These are phyloP conservation scores for Xenus cinereus DNA, from an alignment of 2,113 vertebrate species.

Conservation along the genomic window DNA sequence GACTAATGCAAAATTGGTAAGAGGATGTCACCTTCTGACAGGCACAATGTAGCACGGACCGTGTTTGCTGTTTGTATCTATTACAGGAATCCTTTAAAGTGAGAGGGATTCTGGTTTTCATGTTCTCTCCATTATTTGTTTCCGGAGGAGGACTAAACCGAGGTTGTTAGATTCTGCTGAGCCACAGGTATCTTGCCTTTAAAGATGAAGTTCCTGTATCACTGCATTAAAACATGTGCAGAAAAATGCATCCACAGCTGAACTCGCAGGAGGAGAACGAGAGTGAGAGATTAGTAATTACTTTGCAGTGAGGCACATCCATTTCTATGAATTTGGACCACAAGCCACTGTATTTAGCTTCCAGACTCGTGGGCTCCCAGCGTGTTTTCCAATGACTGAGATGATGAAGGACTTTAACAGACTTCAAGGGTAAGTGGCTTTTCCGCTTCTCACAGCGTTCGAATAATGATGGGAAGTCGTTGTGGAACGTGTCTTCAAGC, in stretches of 20 bases:
- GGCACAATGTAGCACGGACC: background rate
- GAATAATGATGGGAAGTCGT: background rate
- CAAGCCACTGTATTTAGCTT: background rate
- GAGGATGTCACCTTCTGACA: background rate
- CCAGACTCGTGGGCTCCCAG: background rate
- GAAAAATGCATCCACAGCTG: background rate
- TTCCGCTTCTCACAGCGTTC: background rate
- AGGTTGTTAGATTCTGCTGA: background rate
- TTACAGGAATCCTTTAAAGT: background rate
- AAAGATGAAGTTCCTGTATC: background rate
- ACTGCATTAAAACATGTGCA: background rate
- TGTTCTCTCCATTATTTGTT: background rate
- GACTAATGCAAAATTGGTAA: background rate
- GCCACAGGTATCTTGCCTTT: background rate
- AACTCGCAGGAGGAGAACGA: background rate
- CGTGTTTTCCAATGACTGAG: background rate
- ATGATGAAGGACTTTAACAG: background rate
- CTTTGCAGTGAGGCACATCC: background rate
- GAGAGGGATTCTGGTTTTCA: background rate
- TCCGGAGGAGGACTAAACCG: background rate
- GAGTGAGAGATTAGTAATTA: background rate
- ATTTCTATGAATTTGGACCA: background rate
- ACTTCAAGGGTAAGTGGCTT: background rate
- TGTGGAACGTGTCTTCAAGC: background rate
- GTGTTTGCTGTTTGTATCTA: background rate